Base-by-base conservation (phyloP, 2,888 invertebrate genomes). In the Bombylius discolor region DNA sequence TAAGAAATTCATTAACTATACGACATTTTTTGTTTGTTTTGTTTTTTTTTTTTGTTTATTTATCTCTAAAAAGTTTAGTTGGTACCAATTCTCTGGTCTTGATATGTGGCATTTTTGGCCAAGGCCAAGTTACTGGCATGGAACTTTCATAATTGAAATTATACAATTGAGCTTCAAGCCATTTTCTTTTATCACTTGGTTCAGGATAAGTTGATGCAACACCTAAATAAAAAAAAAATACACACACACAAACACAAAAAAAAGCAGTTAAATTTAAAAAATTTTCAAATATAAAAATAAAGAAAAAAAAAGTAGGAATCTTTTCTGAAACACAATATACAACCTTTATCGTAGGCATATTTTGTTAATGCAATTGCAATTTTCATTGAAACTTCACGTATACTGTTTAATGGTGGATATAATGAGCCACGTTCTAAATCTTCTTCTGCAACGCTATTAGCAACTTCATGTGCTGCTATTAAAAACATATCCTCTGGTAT, bases 401-500 rank as follows among this genome's bases (percentile, higher is more conserved):
- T 88, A 52, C 82, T 81, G 36, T 79, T 75, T 54, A 99, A 78
- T 0, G 94, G 90, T 7, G 99, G 99, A 72, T 98, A 99, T 52
- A 99, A 79, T 60, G 95, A 88, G 9, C 98, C 99, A 55, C 81
- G 79, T 1, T 79, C 80, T 52, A 99, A 77, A 72, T 97, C 90
- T 9, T 79, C 80, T 54, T 90, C 83, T 2, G 84, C 85, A 1
- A 98, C 96, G 64, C 85, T 82, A 64, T 88, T 82, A 4, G 97
- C 89, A 55, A 70, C 65, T 68, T 89, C 90, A 78, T 89, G 84
- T n/a, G 98, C 95, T 13, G 99, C 92, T 54, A 90, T 84, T 51
- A 99, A 78, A 81, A 99, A 99, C 74, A 97, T 81, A 60, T 88
- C 86, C 69, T 99, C 96, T 7, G 87, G 85, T 68, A 99, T 93